These are phyloP conservation scores for Whitmania pigra DNA, from an alignment of 1,140 invertebrate species.

Conservation along the genomic window DNA sequence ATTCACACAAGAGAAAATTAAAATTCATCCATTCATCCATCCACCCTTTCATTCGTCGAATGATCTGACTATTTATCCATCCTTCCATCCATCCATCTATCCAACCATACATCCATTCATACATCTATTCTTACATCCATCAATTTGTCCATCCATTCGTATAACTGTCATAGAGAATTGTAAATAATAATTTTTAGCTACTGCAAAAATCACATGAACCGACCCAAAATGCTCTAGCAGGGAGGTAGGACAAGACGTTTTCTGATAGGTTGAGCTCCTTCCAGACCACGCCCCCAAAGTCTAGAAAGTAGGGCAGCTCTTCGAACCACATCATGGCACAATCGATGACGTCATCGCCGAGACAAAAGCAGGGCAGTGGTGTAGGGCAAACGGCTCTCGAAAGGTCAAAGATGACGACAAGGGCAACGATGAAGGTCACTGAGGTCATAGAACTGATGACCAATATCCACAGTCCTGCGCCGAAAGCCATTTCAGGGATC, in stretches of 20 bases:
- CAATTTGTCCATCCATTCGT: too few species aligned
- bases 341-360: constrained; percentile 9
- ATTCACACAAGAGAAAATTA: too few species aligned
- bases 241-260: neutral
- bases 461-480: too few species aligned
- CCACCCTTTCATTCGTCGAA: too few species aligned
- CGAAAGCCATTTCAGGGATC: too few species aligned
- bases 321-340: constrained; percentile 1
- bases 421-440: neutral
- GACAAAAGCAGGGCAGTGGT: constrained; percentile 3
- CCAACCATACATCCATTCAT: too few species aligned
- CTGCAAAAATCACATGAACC: neutral
- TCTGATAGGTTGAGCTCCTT: constrained; percentile 7
- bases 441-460: neutral
- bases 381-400: constrained; percentile 1
- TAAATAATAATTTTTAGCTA: too few species aligned
- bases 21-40: too few species aligned
- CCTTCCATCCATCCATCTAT: too few species aligned
- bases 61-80: too few species aligned
- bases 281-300: constrained; percentile 2
- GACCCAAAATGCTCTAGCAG: neutral
- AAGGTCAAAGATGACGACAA: neutral
- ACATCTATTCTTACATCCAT: too few species aligned
- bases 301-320: constrained; percentile 1
- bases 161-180: too few species aligned